A percentile compares a stretch with the other conserved stretches of the same genome.
Evolutionary conservation across 2,888 invertebrate species (phyloP).

Genomic region (Himalopsyche tibetana): DNA sequence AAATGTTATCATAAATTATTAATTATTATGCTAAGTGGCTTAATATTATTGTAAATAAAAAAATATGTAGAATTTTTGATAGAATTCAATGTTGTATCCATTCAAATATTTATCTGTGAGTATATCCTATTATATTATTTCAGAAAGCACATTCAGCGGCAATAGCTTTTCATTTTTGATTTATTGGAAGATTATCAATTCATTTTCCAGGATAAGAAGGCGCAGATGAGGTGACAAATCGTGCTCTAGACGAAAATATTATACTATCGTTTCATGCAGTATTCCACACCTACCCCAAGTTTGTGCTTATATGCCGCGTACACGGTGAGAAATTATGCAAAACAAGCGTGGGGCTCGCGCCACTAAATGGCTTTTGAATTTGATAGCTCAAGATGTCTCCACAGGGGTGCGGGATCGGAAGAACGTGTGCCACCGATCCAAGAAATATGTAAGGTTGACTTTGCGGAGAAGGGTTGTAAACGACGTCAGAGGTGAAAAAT

Average conservation of each 20-base stretch:
- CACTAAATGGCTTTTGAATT: constrained; percentile 65
- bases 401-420: constrained; percentile 37
- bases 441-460: constrained; percentile 23
- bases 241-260: neutral
- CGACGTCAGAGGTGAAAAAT: neutral
- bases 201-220: neutral
- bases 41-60: no score
- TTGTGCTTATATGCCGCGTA: constrained; percentile 42
- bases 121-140: no score
- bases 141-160: no score
- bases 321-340: constrained; percentile 62
- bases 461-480: constrained; percentile 12
- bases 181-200: neutral
- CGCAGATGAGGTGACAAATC: constrained; percentile 1
- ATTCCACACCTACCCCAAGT: constrained; percentile 11
- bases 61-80: no score
- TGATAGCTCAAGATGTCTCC: constrained; percentile 65
- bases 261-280: neutral
- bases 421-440: constrained; percentile 43
- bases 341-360: constrained; percentile 59
- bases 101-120: no score
- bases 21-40: no score
- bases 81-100: no score
- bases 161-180: no score
- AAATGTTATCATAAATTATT: no score